Base-by-base conservation (phyloP, 2,888 invertebrate genomes). In the Platynereis dumerilii region DNA sequence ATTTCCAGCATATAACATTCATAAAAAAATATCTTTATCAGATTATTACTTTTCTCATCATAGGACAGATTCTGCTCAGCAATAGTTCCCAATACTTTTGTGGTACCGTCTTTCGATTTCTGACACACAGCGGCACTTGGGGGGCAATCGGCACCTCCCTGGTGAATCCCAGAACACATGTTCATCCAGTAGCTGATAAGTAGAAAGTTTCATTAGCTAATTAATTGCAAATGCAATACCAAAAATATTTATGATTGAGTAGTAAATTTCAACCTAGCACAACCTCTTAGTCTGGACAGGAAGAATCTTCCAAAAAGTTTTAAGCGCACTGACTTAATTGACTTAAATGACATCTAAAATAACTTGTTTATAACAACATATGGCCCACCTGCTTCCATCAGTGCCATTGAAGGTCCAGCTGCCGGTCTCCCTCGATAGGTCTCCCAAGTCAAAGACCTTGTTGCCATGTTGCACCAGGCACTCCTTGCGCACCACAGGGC, bases 161-260 rank as follows among this genome's bases (percentile, higher is more conserved):
- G 20, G 17, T 48, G 48, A 3, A 48, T n/a, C 17, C 22, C 48
- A n/a, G n/a, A 22, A 48, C 48, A 48, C 20, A 48, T 5, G n/a
- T 48, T 48, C 48, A 48, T 20, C 48, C 48, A 48, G 48, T 48
- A 48, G 7, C 48, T 48, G 42, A 48, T 20, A 48, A 10, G 17
- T 42, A 10, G 17, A 42, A 10, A 42, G n/a, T n/a, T n/a, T n/a
- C n/a, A n/a, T n/a, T n/a, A n/a, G n/a, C n/a, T n/a, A n/a, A n/a
- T n/a, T n/a, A n/a, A n/a, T n/a, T n/a, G n/a, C n/a, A n/a, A n/a
- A n/a, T n/a, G n/a, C n/a, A n/a, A n/a, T n/a, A n/a, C n/a, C n/a
- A n/a, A n/a, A n/a, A n/a, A n/a, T n/a, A n/a, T n/a, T n/a, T n/a
- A n/a, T n/a, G n/a, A n/a, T n/a, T n/a, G n/a, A n/a, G n/a, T n/a